Conservation (phyloP, 2,113 vertebrate species). For the Vulpes vulpes region DNA sequence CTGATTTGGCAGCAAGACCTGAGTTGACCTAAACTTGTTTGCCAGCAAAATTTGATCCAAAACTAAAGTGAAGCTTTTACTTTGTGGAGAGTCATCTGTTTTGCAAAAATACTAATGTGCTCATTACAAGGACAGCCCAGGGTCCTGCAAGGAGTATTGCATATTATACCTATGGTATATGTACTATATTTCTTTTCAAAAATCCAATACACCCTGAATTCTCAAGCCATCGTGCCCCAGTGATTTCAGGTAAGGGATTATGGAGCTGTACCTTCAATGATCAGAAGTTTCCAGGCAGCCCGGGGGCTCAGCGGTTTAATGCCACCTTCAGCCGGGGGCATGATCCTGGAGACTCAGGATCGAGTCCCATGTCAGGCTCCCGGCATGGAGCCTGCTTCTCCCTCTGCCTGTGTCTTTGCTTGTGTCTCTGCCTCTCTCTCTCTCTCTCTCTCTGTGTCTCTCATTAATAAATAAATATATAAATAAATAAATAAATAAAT, state of each 20-base stretch:
- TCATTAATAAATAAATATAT: too few species aligned
- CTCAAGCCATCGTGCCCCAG: neutral
- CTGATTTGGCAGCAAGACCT: neutral
- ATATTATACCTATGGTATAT: neutral
- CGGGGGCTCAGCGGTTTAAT: too few species aligned
- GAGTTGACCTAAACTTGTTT: constrained; percentile 31
- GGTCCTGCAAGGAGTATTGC: neutral
- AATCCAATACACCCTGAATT: neutral
- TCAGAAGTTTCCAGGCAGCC: neutral
- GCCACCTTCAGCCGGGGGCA: too few species aligned
- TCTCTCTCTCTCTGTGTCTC: too few species aligned
- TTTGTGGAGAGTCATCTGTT: neutral
- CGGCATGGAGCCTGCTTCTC: too few species aligned
- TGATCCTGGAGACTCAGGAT: too few species aligned
- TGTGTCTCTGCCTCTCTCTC: too few species aligned
- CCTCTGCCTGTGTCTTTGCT: too few species aligned
- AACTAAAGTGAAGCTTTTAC: neutral
- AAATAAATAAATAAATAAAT: too few species aligned
- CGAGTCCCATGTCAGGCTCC: too few species aligned
- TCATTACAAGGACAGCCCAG: neutral
- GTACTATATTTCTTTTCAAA: constrained; percentile 12
- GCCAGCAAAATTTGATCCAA: constrained; percentile 30
- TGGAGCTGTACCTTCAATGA: neutral
- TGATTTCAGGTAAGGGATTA: neutral
- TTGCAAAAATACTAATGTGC: constrained; percentile 20